phyloP scores from a whole-genome alignment of 2,888 invertebrate species.

The Tipula helvola region DNA sequence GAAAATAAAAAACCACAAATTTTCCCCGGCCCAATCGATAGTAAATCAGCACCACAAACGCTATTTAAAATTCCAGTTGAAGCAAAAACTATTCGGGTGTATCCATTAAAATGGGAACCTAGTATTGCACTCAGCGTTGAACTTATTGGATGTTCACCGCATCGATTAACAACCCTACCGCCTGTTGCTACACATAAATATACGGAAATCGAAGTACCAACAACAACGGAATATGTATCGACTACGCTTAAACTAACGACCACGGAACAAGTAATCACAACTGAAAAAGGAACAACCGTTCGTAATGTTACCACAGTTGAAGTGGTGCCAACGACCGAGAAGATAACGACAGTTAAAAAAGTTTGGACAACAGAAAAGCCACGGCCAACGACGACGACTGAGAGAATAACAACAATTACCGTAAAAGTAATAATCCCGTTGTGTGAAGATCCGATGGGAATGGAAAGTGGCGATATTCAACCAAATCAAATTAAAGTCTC shows the following conservation, averaged over 20 bases:
- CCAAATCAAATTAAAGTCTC: slow-evolving; percentile 39
- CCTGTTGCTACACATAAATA: slow-evolving; percentile 7
- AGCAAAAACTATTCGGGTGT: slow-evolving; percentile 56
- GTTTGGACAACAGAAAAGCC: not conserved
- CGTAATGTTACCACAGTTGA: not conserved
- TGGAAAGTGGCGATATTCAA: slow-evolving; percentile 47
- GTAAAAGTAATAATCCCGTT: slow-evolving; percentile 23
- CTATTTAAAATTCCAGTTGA: slow-evolving; percentile 61
- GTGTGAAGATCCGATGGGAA: slow-evolving; percentile 63
- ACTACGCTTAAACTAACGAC: not conserved
- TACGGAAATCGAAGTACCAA: slow-evolving; percentile 10
- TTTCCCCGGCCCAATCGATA: slow-evolving; percentile 60
- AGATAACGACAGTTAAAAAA: not conserved
- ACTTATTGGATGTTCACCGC: slow-evolving; percentile 54
- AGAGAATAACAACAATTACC: not conserved
- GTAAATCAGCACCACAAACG: slow-evolving; percentile 43
- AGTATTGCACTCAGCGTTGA: slow-evolving; percentile 57
- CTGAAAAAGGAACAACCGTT: not conserved
- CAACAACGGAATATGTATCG: not conserved
- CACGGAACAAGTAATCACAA: not conserved
- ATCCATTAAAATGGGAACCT: slow-evolving; percentile 63
- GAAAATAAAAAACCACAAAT: slow-evolving; percentile 43
- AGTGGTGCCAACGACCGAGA: not conserved
- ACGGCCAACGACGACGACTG: not conserved
- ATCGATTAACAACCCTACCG: not conserved